Conservation (phyloP, 2,888 invertebrate species). For the Drosophila atripex region DNA sequence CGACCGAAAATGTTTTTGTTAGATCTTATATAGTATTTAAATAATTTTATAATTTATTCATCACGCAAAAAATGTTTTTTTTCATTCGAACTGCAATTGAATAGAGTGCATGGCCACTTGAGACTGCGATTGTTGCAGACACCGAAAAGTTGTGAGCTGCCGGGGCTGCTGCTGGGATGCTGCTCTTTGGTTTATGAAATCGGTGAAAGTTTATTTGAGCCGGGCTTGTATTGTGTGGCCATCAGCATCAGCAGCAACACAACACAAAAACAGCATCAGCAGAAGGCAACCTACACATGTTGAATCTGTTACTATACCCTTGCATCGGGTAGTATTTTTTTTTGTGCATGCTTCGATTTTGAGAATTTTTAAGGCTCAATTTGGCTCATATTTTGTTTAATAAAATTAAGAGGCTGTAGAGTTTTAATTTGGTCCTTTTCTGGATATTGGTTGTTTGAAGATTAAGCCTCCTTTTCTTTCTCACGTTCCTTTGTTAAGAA, state of each 20-base stretch:
- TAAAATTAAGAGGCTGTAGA: neutral
- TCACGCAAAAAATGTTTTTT: conserved; percentile 40
- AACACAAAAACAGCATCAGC: conserved; percentile 11
- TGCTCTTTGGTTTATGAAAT: conserved; percentile 68
- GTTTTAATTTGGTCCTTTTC: neutral
- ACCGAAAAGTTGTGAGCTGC: conserved; percentile 3
- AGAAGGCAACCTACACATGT: conserved; percentile 60
- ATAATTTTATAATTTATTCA: conserved; percentile 61
- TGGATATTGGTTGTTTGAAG: neutral
- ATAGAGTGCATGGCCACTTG: conserved; percentile 34
- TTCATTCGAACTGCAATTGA: conserved; percentile 11
- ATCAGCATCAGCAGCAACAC: conserved; percentile 43
- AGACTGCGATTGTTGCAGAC: conserved; percentile 14
- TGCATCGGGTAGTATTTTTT: neutral
- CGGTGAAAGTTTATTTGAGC: conserved; percentile 77
- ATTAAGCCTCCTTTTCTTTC: no score
- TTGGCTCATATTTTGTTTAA: neutral
- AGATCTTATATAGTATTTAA: conserved; percentile 40
- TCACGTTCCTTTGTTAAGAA: no score
- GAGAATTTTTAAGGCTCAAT: neutral
- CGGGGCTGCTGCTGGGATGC: conserved; percentile 24
- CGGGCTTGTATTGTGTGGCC: conserved; percentile 65
- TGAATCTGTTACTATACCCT: conserved; percentile 35
- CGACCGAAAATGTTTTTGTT: conserved; percentile 22
- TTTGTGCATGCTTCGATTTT: neutral